Evolutionary conservation across 2,888 invertebrate genomes (phyloP), one percentile per base, ranked within the genome.

Genomic region (Acanthoscelides obtectus): DNA sequence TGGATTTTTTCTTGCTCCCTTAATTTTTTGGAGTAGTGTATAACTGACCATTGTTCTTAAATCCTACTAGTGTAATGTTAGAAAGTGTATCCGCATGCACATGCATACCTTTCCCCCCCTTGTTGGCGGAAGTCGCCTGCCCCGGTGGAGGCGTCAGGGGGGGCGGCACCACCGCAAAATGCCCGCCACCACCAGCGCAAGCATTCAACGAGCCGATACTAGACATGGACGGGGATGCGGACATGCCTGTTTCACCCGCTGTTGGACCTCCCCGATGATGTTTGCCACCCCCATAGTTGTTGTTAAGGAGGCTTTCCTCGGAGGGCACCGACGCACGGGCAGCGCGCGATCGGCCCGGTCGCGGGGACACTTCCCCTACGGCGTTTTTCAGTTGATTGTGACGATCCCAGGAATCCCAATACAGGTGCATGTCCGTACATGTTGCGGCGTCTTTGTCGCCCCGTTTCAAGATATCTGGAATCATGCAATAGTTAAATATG

Each of bases 351-450:
- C 85, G 77, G 19, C 80, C 87, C 75, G 84, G 84, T 77, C 88
- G 85, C 22, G 88, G 89, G 76, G 88, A 87, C 78, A 88, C 83
- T 75, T 86, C 85, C 77, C 84, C 85, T 75, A 83, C 79, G 20
- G 80, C 79, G 78, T 85, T 86, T 72, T 21, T 22, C 63, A 84
- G 83, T 75, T 86, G 83, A 79, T 86, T 89, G 82, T 90, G 91
- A 69, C 93, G 87, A 85, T 96, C 96, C 96, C 96, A 97, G 6
- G 96, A 96, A 86, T 97, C 97, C 97, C 97, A 98, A 86, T 94
- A 96, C 78, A 98, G 87, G 76, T 92, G 90, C 81, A 92, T 87
- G 80, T 87, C 91, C 82, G 83, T 76, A 17, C 45, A 45, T 79
- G 74, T 88, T 88, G 87, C 90, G 68, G 87, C 87, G 75, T 87